Evolutionary conservation across 2,113 vertebrate species (phyloP).

Genomic region (Oryzias celebensis): DNA sequence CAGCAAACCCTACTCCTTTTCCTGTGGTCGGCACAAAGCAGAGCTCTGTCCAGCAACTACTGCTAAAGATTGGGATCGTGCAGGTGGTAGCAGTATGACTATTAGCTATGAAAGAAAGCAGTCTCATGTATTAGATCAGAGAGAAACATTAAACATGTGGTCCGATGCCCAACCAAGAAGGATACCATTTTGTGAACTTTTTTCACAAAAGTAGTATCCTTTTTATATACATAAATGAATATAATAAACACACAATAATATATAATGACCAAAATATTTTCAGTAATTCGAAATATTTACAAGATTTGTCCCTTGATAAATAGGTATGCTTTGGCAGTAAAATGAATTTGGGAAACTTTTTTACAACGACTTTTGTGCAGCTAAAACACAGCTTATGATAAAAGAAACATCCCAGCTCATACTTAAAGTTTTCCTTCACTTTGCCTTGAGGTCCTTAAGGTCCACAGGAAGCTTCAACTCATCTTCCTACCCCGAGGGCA

Average conservation of each 20-base stretch:
- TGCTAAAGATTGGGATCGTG: conserved; percentile 22
- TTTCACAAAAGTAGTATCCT: too few relatives aligned
- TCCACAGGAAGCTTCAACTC: conserved; percentile 57
- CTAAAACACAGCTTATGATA: too few relatives aligned
- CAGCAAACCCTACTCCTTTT: conserved; percentile 29
- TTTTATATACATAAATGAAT: not conserved
- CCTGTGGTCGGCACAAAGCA: conserved; percentile 50
- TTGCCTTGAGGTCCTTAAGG: conserved; percentile 53
- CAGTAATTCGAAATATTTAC: not conserved
- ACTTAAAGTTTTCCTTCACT: conserved; percentile 36
- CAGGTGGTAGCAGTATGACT: conserved; percentile 45
- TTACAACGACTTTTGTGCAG: not conserved
- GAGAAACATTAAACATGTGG: not conserved
- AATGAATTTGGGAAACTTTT: not conserved
- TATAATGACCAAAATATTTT: not conserved
- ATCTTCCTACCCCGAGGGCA: conserved; percentile 60
- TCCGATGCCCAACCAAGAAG: not conserved
- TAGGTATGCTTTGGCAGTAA: not conserved
- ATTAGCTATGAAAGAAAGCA: conserved; percentile 21
- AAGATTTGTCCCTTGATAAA: too few relatives aligned
- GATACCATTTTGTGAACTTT: not conserved
- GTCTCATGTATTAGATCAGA: conserved; percentile 7
- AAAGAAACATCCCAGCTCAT: conserved; percentile 18
- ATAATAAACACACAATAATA: not conserved
- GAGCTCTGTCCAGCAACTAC: conserved; percentile 39